A percentile compares a stretch with the other conserved stretches of the same genome.
phyloP scores from a whole-genome alignment of 2,888 invertebrate genomes.

The Enchytraeus crypticus region DNA sequence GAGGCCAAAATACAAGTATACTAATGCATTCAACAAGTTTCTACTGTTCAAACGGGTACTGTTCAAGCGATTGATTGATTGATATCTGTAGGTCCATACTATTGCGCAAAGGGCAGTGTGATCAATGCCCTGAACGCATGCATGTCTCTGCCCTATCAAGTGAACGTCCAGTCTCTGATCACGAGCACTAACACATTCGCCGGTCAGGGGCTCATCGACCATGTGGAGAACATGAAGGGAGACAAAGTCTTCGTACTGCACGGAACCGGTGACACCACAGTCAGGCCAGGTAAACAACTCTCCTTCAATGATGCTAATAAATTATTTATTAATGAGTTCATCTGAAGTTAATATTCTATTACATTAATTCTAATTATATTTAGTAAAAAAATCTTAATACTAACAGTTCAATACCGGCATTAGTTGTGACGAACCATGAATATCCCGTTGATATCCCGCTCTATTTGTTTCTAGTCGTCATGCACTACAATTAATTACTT shows the following conservation, averaged over 20 bases:
- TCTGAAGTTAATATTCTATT: no score
- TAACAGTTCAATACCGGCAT: no score
- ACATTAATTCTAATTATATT: no score
- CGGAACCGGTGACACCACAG: slow-evolving; percentile 38
- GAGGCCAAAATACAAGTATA: no score
- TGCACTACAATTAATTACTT: no score
- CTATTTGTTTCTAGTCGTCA: no score
- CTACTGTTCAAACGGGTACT: no score
- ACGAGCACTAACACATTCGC: slow-evolving; percentile 21
- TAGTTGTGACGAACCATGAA: no score
- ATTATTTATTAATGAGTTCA: not conserved
- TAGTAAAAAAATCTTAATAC: no score
- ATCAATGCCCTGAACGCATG: not conserved
- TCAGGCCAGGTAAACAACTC: slow-evolving; percentile 36
- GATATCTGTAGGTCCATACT: slow-evolving; percentile 10
- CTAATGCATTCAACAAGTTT: no score
- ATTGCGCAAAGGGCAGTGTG: slow-evolving; percentile 9
- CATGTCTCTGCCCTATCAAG: not conserved
- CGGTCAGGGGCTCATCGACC: slow-evolving; percentile 35
- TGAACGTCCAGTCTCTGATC: not conserved
- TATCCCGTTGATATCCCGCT: no score
- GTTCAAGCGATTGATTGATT: no score
- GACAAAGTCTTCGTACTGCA: slow-evolving; percentile 43
- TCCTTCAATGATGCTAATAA: not conserved
- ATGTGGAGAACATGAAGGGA: slow-evolving; percentile 27